phyloP scores from a whole-genome alignment of 1,140 invertebrate genomes.

The Hycleus cichorii region DNA sequence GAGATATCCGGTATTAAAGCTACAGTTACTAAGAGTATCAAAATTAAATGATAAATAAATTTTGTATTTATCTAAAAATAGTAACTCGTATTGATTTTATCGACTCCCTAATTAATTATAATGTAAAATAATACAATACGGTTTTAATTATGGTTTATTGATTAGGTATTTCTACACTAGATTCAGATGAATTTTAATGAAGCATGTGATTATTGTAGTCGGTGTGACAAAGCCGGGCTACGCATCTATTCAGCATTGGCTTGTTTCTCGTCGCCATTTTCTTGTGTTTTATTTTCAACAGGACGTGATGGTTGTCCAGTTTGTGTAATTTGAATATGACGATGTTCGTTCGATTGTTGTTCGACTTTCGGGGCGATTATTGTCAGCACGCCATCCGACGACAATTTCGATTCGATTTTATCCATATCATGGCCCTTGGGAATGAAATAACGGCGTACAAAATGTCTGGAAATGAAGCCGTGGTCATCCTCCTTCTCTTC shows the following conservation, averaged over 20 bases:
- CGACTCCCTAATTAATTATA: too few species aligned
- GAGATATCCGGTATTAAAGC: conserved; percentile 89
- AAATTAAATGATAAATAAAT: conserved; percentile 53
- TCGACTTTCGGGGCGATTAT: conserved; percentile 50
- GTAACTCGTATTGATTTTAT: too few species aligned
- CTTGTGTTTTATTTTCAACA: too few species aligned
- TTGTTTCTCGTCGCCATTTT: too few species aligned
- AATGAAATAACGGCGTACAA: conserved; percentile 55
- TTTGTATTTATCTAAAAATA: too few species aligned
- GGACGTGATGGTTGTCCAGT: conserved; percentile 13
- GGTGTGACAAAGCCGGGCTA: too few species aligned
- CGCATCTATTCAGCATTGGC: too few species aligned
- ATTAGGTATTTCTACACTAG: too few species aligned
- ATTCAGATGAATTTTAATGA: too few species aligned
- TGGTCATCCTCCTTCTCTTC: conserved; percentile 43
- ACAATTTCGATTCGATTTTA: conserved; percentile 56
- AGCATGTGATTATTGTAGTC: too few species aligned
- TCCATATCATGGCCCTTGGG: conserved; percentile 59
- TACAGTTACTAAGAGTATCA: conserved; percentile 76
- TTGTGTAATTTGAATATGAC: conserved; percentile 8
- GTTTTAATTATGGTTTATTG: too few species aligned
- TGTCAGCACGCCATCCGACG: conserved; percentile 66
- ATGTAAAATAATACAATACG: too few species aligned
- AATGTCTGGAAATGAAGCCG: conserved; percentile 45
- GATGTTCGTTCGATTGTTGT: conserved; percentile 10